Conservation (phyloP, 2,797 vertebrate genomes). For the Lerista edwardsae region DNA sequence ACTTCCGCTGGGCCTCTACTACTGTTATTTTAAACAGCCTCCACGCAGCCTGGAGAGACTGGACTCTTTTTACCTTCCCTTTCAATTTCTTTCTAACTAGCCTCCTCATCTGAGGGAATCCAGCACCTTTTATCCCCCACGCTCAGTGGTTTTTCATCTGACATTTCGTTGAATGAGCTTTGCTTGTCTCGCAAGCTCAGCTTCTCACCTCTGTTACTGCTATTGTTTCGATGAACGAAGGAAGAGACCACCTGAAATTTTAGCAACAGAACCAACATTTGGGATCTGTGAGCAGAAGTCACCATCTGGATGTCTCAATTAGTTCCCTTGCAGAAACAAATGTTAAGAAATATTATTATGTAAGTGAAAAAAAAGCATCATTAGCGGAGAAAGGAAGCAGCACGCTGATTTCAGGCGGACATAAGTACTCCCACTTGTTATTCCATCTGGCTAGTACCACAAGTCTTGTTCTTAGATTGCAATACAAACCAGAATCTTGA, state of each 20-base stretch:
- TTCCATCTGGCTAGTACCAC: background rate
- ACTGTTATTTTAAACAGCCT: too few species aligned
- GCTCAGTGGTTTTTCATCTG: background rate
- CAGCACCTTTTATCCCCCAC: too few species aligned
- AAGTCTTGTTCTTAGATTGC: background rate
- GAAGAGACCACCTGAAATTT: background rate
- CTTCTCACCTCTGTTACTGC: background rate
- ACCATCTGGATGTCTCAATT: background rate
- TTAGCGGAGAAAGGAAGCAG: background rate
- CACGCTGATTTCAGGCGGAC: slow-evolving; percentile 1
- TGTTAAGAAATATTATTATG: slow-evolving; percentile 10
- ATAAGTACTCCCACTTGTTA: slow-evolving; percentile 3
- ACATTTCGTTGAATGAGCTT: background rate
- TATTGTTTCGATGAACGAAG: background rate
- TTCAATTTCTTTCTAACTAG: too few species aligned
- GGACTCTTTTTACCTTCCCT: too few species aligned
- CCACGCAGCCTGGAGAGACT: too few species aligned
- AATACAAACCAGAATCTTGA: background rate
- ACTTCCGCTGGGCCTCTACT: too few species aligned
- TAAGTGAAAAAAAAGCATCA: background rate
- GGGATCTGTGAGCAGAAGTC: background rate
- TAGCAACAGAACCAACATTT: background rate
- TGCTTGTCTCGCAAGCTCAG: background rate
- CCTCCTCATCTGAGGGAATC: too few species aligned
- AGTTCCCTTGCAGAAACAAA: background rate